Evolutionary conservation across 2,888 invertebrate genomes (phyloP).

Genomic region (Xestia xanthographa): DNA sequence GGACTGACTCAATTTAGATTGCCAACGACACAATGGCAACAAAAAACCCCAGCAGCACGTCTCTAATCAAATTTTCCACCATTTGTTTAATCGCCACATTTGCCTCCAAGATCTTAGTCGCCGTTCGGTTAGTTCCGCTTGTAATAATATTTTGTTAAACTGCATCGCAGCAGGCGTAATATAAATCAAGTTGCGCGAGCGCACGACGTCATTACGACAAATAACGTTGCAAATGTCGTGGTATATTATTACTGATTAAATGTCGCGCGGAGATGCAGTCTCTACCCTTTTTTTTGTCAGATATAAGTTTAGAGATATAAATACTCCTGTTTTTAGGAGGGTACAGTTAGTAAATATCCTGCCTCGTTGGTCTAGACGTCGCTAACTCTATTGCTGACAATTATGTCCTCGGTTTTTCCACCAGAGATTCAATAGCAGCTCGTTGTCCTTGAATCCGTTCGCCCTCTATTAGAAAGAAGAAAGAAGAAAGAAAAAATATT

Average conservation of each 20-base stretch:
- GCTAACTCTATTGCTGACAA: too few species aligned
- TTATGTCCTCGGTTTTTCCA: not conserved
- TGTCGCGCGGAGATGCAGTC: not conserved
- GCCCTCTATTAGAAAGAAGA: too few species aligned
- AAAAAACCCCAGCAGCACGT: not conserved
- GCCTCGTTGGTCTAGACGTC: not conserved
- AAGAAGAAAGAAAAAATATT: too few species aligned
- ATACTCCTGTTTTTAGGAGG: not conserved
- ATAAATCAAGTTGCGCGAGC: constrained; percentile 37
- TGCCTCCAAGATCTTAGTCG: not conserved
- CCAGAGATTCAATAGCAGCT: too few species aligned
- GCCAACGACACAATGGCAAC: not conserved
- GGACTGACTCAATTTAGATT: not conserved
- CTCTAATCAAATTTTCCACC: not conserved
- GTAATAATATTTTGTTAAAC: constrained; percentile 42
- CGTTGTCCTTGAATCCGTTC: not conserved
- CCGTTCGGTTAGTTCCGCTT: constrained; percentile 39
- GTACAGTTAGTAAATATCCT: not conserved
- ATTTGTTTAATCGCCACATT: not conserved
- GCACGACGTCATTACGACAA: constrained; percentile 44
- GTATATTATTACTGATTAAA: constrained; percentile 11
- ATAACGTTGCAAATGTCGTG: constrained; percentile 47
- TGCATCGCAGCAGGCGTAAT: constrained; percentile 39
- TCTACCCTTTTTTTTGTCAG: not conserved
- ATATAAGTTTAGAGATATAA: not conserved